phyloP scores from a whole-genome alignment of 2,113 vertebrate species.

The Eclectus roratus region DNA sequence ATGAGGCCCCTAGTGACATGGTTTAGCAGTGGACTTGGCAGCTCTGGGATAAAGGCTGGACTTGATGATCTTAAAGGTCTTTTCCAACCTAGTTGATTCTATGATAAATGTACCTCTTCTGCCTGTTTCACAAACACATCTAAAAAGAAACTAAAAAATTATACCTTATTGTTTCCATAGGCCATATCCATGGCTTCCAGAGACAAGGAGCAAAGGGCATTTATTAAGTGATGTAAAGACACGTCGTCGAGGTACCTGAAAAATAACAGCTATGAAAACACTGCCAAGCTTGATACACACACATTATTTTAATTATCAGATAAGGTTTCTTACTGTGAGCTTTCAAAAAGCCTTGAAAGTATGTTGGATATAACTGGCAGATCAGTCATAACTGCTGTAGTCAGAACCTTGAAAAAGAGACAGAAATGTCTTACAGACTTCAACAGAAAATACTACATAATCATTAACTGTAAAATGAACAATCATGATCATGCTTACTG shows the following conservation, averaged over 20 bases:
- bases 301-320: constrained; percentile 13
- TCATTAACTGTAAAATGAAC: neutral
- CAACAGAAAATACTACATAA: neutral
- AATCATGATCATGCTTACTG: constrained; percentile 75
- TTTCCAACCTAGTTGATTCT: neutral
- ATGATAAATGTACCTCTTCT: neutral
- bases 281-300: neutral
- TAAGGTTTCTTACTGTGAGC: constrained; percentile 90
- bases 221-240: constrained; percentile 98
- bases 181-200: constrained; percentile 99
- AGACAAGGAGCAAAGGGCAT: constrained; percentile 96
- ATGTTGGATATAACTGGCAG: constrained; percentile 96
- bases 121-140: neutral
- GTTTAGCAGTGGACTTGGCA: neutral
- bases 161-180: constrained; percentile 96
- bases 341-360: constrained; percentile 97
- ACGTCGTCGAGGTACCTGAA: constrained; percentile 97
- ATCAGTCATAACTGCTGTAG: constrained; percentile 98
- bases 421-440: neutral
- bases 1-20: neutral
- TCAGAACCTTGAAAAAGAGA: constrained; percentile 85
- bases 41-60: neutral
- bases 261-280: constrained; percentile 64
- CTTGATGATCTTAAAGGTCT: neutral
- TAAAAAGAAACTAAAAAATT: neutral